Conservation (phyloP, 2,797 vertebrate genomes). For the Silurus lanzhouensis region DNA sequence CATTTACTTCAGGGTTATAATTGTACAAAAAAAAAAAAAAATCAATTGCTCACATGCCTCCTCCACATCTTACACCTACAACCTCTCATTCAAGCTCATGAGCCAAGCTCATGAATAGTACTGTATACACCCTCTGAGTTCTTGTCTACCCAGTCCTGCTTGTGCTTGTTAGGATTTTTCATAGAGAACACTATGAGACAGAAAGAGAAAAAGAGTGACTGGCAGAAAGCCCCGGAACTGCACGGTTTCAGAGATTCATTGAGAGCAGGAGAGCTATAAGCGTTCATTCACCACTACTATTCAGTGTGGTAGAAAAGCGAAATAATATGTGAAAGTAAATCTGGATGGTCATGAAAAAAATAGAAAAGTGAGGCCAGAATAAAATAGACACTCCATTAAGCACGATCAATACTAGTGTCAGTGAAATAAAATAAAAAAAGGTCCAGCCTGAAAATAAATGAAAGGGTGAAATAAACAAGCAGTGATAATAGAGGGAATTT, state of each 20-base stretch:
- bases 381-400: background rate
- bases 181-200: constrained; percentile 21
- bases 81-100: background rate
- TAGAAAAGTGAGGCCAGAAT: background rate
- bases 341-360: constrained; percentile 18
- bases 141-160: constrained; percentile 42
- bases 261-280: constrained; percentile 19
- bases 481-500: constrained; percentile 2
- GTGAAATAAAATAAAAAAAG: background rate
- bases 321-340: constrained; percentile 20
- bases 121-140: constrained; percentile 26
- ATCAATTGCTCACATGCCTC: background rate
- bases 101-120: background rate
- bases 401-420: background rate
- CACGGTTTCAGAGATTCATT: constrained; percentile 42
- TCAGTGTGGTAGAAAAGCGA: constrained; percentile 27
- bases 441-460: background rate
- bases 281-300: constrained; percentile 42
- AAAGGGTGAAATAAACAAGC: constrained; percentile 12
- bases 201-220: constrained; percentile 12
- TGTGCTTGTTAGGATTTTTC: constrained; percentile 44
- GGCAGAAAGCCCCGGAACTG: constrained; percentile 15
- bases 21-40: background rate
- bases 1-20: background rate
- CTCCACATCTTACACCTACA: background rate